phyloP scores from a whole-genome alignment of 1,140 invertebrate species.

The Drosophila lacertosa region DNA sequence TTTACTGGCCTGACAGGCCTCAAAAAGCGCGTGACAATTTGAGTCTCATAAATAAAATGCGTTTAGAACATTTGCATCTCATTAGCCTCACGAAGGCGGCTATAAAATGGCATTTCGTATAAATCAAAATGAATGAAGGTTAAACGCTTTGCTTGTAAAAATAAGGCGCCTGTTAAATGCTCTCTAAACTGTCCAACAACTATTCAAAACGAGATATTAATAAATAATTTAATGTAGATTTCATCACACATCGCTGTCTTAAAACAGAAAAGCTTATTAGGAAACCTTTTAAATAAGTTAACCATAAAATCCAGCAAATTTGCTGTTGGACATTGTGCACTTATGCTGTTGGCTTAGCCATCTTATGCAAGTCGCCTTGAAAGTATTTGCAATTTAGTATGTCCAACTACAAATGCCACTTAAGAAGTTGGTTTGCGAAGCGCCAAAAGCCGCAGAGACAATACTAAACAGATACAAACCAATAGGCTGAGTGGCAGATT shows the following conservation, averaged over 20 bases:
- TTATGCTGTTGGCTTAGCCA: constrained; percentile 5
- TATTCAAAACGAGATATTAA: too few species aligned
- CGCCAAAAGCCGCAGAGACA: constrained; percentile 28
- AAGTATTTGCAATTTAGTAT: constrained; percentile 31
- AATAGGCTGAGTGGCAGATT: constrained; percentile 33
- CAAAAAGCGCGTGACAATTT: constrained; percentile 27
- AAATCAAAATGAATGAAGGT: constrained; percentile 12
- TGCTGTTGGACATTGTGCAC: background rate
- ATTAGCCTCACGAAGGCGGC: constrained; percentile 8
- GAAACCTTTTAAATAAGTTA: too few species aligned
- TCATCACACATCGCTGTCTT: too few species aligned
- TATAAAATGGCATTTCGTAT: background rate
- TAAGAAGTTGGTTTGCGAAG: constrained; percentile 29
- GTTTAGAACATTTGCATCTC: constrained; percentile 9
- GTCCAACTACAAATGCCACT: constrained; percentile 39
- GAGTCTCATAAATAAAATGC: constrained; percentile 16
- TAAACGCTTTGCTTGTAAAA: too few species aligned
- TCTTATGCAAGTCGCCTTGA: constrained; percentile 16
- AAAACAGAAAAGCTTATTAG: too few species aligned
- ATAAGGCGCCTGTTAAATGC: too few species aligned
- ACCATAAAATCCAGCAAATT: background rate
- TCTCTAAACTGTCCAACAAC: too few species aligned
- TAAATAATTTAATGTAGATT: too few species aligned
- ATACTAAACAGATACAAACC: constrained; percentile 21
- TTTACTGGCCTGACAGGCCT: constrained; percentile 3